Evolutionary conservation across 2,113 vertebrate genomes (phyloP).

Genomic region (Psephotus haematonotus): DNA sequence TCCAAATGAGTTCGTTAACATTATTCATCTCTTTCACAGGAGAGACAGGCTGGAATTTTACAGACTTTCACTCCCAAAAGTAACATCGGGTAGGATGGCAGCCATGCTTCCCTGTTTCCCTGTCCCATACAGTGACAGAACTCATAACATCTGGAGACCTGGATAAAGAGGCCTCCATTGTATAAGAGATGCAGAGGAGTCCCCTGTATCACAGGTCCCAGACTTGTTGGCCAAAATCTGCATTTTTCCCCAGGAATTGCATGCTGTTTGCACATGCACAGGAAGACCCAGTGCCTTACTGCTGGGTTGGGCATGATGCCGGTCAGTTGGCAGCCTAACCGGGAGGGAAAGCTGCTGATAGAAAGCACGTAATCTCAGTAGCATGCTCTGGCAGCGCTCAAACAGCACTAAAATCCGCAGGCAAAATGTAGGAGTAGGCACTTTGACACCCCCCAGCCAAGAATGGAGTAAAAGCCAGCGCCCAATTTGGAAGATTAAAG

Average conservation of each 20-base stretch:
- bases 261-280: not conserved
- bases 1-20: not conserved
- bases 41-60: not conserved
- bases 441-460: not conserved
- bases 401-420: not conserved
- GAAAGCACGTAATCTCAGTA: rapidly evolving
- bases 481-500: not conserved
- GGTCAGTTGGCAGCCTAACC: not conserved
- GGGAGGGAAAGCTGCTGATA: not conserved
- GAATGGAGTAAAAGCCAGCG: not conserved
- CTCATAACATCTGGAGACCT: rapidly evolving
- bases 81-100: rapidly evolving
- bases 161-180: rapidly evolving
- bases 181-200: not conserved
- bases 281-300: not conserved
- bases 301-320: not conserved
- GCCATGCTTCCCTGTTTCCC: not conserved
- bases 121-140: not conserved
- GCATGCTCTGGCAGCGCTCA: not conserved
- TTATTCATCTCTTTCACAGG: not conserved
- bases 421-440: not conserved
- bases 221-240: not conserved
- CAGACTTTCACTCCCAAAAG: not conserved
- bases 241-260: not conserved
- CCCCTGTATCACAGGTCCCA: not conserved